Conservation (phyloP, 2,113 vertebrate genomes). For the Elephas maximus region DNA sequence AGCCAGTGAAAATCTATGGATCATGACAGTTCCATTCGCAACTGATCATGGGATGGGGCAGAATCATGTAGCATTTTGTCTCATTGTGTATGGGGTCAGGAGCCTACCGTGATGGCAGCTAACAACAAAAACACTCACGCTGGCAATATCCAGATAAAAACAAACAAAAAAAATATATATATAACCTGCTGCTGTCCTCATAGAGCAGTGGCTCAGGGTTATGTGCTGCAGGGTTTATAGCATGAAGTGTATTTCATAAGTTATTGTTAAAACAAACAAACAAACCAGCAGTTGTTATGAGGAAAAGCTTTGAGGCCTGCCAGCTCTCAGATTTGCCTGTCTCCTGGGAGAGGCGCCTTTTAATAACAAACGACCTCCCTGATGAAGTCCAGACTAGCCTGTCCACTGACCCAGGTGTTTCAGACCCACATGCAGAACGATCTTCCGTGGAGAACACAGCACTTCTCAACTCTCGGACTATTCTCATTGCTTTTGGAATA, state of each 20-base stretch:
- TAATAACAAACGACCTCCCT: accelerated
- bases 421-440: background rate
- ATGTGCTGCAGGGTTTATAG: too few species aligned
- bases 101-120: too few species aligned
- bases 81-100: too few species aligned
- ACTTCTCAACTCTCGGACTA: background rate
- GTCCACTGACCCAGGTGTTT: background rate
- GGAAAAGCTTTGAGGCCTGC: background rate
- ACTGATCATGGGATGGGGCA: too few species aligned
- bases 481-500: background rate
- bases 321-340: accelerated
- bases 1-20: too few species aligned
- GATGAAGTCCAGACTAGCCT: background rate
- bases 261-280: too few species aligned
- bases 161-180: background rate
- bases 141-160: background rate
- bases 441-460: too few species aligned
- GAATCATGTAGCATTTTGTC: too few species aligned
- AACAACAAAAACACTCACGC: too few species aligned
- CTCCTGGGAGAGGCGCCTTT: background rate
- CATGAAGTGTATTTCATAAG: too few species aligned
- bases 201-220: background rate
- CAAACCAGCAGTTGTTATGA: background rate
- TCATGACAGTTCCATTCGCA: too few species aligned
- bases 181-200: background rate